phyloP scores from a whole-genome alignment of 2,113 vertebrate genomes.

The Promerops cafer region DNA sequence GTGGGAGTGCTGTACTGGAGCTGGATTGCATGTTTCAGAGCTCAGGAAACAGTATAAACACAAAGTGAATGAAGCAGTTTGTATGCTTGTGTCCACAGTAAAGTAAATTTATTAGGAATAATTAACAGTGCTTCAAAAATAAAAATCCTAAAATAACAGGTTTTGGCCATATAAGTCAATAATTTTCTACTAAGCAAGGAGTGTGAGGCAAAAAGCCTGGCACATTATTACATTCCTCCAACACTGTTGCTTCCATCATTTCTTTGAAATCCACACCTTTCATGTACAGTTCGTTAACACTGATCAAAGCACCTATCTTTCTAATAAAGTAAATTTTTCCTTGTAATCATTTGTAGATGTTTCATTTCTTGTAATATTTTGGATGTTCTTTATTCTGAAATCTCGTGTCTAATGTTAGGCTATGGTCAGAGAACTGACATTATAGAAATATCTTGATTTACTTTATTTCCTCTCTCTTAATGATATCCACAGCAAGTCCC shows the following conservation, averaged over 20 bases:
- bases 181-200: background rate
- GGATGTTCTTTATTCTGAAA: background rate
- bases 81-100: background rate
- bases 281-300: conserved; percentile 38
- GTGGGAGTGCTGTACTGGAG: background rate
- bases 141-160: background rate
- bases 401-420: background rate
- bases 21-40: background rate
- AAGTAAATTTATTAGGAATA: background rate
- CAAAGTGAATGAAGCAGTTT: background rate
- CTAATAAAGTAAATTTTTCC: conserved; percentile 43
- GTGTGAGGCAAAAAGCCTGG: background rate
- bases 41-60: background rate
- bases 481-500: background rate
- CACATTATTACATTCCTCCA: background rate
- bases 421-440: background rate
- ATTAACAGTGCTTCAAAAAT: background rate
- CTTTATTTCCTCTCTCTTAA: background rate
- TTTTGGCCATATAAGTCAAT: background rate
- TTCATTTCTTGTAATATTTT: background rate
- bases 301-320: conserved; percentile 38
- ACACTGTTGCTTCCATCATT: background rate
- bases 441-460: background rate
- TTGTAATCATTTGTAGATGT: conserved; percentile 33
- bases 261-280: conserved; percentile 49